phyloP scores from a whole-genome alignment of 2,113 vertebrate species.

The Antigone vipio region DNA sequence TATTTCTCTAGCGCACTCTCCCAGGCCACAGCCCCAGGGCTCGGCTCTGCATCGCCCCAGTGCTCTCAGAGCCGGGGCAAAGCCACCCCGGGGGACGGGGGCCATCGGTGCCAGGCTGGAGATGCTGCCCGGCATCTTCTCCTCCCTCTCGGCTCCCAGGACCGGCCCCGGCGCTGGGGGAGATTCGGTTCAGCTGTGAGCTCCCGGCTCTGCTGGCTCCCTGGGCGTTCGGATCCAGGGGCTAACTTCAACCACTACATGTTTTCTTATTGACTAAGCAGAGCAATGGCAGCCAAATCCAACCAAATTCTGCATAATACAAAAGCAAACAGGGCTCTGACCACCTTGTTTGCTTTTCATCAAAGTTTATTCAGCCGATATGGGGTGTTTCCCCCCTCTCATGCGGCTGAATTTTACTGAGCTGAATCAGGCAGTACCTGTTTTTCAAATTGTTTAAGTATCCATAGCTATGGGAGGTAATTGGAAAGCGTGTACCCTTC shows the following conservation, averaged over 20 bases:
- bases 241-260: background rate
- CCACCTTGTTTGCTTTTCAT: background rate
- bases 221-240: fast-evolving
- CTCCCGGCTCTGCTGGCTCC: background rate
- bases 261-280: background rate
- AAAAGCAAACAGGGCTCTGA: background rate
- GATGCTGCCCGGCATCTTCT: too few relatives aligned
- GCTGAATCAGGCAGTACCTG: background rate
- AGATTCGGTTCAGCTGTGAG: background rate
- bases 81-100: fast-evolving
- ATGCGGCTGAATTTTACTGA: background rate
- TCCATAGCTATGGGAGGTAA: background rate
- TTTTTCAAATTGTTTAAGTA: background rate
- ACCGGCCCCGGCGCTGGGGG: background rate
- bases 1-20: background rate
- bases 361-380: background rate
- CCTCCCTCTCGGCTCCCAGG: too few relatives aligned
- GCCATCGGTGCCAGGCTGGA: background rate
- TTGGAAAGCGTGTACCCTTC: background rate
- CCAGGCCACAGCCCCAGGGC: background rate
- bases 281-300: background rate
- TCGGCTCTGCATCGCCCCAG: background rate
- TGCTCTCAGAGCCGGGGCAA: background rate
- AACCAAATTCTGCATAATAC: background rate
- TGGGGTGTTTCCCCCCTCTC: background rate